These are phyloP conservation scores for Centruroides sculpturatus DNA, from an alignment of 1,140 invertebrate species.

Conservation along the genomic window DNA sequence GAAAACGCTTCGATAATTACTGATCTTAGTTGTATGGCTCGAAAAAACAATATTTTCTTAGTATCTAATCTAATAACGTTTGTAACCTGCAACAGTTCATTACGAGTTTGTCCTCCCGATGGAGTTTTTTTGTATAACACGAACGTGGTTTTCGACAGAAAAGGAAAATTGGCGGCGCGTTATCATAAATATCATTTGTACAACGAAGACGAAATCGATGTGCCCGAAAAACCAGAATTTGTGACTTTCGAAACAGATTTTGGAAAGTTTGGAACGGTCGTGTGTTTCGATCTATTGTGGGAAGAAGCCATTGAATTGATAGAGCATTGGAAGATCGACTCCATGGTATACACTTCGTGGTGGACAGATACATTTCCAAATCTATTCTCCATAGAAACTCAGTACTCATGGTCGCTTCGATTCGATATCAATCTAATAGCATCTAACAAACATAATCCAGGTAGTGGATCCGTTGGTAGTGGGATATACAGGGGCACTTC, in stretches of 20 bases:
- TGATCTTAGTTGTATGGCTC: slow-evolving; percentile 40
- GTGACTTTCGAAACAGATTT: slow-evolving; percentile 40
- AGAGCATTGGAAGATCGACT: slow-evolving; percentile 37
- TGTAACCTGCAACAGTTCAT: slow-evolving; percentile 23
- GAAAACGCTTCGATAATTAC: slow-evolving; percentile 17
- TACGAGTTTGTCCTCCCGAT: slow-evolving; percentile 23
- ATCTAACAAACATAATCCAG: slow-evolving; percentile 36
- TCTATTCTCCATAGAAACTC: slow-evolving; percentile 35
- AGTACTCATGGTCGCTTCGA: slow-evolving; percentile 37
- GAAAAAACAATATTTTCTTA: slow-evolving; percentile 37
- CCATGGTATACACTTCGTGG: slow-evolving; percentile 52
- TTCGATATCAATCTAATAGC: slow-evolving; percentile 40
- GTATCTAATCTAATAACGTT: slow-evolving; percentile 45
- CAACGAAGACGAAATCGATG: slow-evolving; percentile 36
- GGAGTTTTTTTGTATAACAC: slow-evolving; percentile 48
- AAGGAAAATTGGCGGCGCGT: slow-evolving; percentile 40
- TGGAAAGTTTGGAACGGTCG: slow-evolving; percentile 50
- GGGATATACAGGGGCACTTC: slow-evolving; percentile 9
- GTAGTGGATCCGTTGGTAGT: slow-evolving; percentile 4
- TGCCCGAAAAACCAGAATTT: slow-evolving; percentile 33
- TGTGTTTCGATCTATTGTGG: slow-evolving; percentile 59
- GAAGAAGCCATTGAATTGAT: slow-evolving; percentile 34
- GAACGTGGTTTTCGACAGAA: slow-evolving; percentile 52
- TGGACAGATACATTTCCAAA: slow-evolving; percentile 60
- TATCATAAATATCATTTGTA: slow-evolving; percentile 64